These are phyloP conservation scores for Drosophila simulans DNA, from an alignment of 1,140 invertebrate species.

Conservation along the genomic window DNA sequence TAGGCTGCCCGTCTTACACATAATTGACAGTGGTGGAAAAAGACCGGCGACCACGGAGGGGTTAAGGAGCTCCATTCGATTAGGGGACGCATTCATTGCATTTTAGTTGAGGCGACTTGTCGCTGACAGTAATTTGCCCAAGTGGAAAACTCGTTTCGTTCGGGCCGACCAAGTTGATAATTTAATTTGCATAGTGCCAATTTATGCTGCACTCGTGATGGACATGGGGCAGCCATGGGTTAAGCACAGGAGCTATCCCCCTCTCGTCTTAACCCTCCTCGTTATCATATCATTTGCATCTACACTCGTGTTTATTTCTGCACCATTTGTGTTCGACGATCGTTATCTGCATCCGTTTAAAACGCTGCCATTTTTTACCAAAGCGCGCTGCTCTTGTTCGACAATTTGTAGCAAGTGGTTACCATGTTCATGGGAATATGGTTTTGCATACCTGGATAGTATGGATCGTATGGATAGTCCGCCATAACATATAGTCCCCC, in stretches of 20 bases:
- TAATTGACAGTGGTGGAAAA: conserved; percentile 55
- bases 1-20: conserved; percentile 75
- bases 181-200: conserved; percentile 83
- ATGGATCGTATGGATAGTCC: conserved; percentile 7
- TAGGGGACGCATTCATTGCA: conserved; percentile 76
- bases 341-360: conserved; percentile 83
- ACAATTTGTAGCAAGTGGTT: conserved; percentile 83
- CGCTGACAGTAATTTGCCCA: conserved; percentile 79
- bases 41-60: background rate
- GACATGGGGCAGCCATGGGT: conserved; percentile 56
- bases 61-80: conserved; percentile 27
- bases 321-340: conserved; percentile 83
- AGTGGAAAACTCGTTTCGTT: conserved; percentile 70
- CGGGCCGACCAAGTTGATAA: conserved; percentile 62
- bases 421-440: conserved; percentile 81
- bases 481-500: background rate
- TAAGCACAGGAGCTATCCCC: conserved; percentile 21
- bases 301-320: conserved; percentile 83
- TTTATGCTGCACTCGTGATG: conserved; percentile 77
- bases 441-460: conserved; percentile 68
- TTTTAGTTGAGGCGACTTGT: conserved; percentile 64
- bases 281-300: conserved; percentile 82
- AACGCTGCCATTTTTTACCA: conserved; percentile 56
- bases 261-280: conserved; percentile 1
- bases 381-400: conserved; percentile 67